Evolutionary conservation across 2,888 invertebrate species (phyloP).

Genomic region (Philopedon plagiatum): DNA sequence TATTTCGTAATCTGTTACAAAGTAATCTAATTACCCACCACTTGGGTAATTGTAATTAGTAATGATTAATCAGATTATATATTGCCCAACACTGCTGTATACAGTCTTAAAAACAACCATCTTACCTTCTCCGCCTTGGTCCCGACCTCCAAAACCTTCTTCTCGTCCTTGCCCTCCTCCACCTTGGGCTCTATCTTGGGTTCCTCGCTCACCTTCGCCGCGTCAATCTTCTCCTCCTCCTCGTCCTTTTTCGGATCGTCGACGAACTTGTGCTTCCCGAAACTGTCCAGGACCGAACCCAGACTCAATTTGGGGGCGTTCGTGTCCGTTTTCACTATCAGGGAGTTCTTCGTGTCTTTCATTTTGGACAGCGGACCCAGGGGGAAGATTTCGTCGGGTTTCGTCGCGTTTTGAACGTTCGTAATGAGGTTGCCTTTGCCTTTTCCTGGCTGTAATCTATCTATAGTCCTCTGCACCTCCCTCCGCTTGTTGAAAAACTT

Average conservation of each 20-base stretch:
- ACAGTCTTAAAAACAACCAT: too few species aligned
- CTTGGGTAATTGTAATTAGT: too few species aligned
- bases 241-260: conserved; percentile 70
- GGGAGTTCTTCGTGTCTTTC: conserved; percentile 73
- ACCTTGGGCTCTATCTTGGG: neutral
- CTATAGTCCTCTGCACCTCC: conserved; percentile 85
- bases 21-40: too few species aligned
- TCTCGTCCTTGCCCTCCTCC: conserved; percentile 47
- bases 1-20: too few species aligned
- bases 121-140: conserved; percentile 14
- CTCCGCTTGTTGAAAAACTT: conserved; percentile 70
- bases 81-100: too few species aligned
- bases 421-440: conserved; percentile 88
- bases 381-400: conserved; percentile 74
- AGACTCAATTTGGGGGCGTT: conserved; percentile 86
- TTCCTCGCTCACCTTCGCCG: conserved; percentile 3
- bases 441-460: conserved; percentile 85
- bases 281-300: conserved; percentile 85
- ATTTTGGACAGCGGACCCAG: conserved; percentile 72
- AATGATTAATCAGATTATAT: too few species aligned
- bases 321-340: conserved; percentile 75
- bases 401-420: conserved; percentile 74
- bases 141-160: conserved; percentile 37
- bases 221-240: conserved; percentile 52
- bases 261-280: conserved; percentile 79